Percentiles rank a stretch among this genome's conserved stretches.
These are phyloP conservation scores for Tragelaphus strepsiceros DNA, from an alignment of 2,113 vertebrate genomes.

Conservation along the genomic window DNA sequence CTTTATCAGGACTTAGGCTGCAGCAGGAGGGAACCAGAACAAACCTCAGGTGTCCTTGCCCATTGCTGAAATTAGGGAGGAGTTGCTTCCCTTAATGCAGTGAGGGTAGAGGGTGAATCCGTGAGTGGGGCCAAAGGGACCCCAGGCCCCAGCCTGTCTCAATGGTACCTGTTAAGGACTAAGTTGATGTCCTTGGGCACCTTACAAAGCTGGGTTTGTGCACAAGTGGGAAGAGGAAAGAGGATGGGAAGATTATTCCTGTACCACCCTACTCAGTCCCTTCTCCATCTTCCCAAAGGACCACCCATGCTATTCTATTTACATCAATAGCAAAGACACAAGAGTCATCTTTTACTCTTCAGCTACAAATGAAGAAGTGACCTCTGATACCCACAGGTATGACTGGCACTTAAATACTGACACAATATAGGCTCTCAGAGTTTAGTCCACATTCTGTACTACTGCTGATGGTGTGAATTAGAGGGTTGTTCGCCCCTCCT, in stretches of 20 bases:
- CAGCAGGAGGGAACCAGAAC: background rate
- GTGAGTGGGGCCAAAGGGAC: too few species aligned
- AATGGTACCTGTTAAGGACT: background rate
- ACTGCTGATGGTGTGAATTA: background rate
- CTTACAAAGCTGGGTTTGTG: background rate
- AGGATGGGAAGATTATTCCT: background rate
- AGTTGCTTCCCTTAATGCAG: background rate
- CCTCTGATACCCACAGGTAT: background rate
- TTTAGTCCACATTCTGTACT: background rate
- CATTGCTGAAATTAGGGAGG: background rate
- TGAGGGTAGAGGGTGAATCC: too few species aligned
- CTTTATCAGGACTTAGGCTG: background rate
- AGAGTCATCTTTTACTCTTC: background rate
- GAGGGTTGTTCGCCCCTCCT: background rate
- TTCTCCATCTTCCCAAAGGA: background rate
- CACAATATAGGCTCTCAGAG: background rate
- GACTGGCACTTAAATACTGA: background rate
- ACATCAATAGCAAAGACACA: background rate
- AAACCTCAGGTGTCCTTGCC: background rate
- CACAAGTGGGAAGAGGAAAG: background rate
- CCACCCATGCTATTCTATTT: background rate
- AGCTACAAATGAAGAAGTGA: conserved; percentile 17
- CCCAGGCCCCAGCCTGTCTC: background rate
- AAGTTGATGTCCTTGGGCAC: background rate
- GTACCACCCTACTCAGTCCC: background rate